These are phyloP conservation scores for Limnephilus auricula DNA, from an alignment of 2,888 invertebrate species.

Conservation along the genomic window DNA sequence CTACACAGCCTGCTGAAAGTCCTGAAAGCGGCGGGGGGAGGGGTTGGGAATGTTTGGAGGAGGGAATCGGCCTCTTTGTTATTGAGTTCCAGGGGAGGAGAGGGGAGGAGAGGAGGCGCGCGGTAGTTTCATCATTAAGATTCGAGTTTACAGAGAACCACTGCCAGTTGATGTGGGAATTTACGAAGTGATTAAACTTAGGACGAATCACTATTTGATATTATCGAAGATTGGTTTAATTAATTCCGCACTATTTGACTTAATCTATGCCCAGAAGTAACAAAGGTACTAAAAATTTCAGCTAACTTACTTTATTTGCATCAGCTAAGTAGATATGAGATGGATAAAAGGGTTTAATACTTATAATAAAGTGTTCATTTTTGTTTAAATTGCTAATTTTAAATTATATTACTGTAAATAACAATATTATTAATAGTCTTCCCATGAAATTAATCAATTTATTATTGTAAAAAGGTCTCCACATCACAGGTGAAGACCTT, in stretches of 20 bases:
- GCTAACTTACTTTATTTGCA: neutral
- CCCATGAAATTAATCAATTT: too few relatives aligned
- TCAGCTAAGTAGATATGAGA: neutral
- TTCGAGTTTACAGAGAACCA: constrained; percentile 21
- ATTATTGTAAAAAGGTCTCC: too few relatives aligned
- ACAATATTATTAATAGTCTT: too few relatives aligned
- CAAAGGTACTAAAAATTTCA: neutral
- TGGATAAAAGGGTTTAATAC: too few relatives aligned
- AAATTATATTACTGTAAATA: too few relatives aligned
- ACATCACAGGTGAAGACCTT: too few relatives aligned
- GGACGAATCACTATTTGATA: neutral
- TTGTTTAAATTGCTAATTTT: too few relatives aligned
- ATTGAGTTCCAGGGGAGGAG: neutral
- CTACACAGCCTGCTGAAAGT: neutral
- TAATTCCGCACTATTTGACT: constrained; percentile 3
- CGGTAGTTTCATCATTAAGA: constrained; percentile 31
- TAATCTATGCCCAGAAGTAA: neutral
- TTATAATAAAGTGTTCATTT: too few relatives aligned
- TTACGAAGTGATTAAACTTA: neutral
- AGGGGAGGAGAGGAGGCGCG: too few relatives aligned
- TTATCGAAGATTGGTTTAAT: neutral
- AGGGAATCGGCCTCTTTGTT: constrained; percentile 9
- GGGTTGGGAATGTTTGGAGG: neutral
- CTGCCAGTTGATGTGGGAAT: constrained; percentile 7
- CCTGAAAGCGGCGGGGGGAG: neutral